These are phyloP conservation scores for Artibeus lituratus DNA, from an alignment of 2,797 vertebrate genomes.

Conservation along the genomic window DNA sequence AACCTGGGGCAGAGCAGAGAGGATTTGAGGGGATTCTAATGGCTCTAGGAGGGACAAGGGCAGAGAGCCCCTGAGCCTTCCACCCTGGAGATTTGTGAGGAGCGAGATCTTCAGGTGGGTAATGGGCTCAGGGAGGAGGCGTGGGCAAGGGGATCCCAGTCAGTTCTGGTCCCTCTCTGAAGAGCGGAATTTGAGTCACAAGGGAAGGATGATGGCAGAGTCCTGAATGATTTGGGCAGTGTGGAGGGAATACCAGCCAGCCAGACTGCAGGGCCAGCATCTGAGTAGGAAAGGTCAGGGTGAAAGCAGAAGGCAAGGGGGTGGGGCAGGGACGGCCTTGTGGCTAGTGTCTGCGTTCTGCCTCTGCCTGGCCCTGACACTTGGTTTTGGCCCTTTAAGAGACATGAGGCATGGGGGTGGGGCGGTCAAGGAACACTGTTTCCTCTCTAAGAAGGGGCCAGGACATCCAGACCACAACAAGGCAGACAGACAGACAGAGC, in stretches of 20 bases:
- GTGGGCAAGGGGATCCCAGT: not conserved
- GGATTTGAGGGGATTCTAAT: not conserved
- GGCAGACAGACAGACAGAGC: not conserved
- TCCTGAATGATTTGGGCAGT: accelerated
- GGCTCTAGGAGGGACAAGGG: not conserved
- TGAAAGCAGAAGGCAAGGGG: not conserved
- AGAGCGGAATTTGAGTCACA: not conserved
- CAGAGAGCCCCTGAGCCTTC: not conserved
- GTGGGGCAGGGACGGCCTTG: no score
- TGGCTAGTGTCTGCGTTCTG: not conserved
- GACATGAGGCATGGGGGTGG: not conserved
- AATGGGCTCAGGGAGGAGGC: not conserved
- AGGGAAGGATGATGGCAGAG: not conserved
- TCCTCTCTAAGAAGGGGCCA: not conserved
- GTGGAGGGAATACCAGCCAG: not conserved
- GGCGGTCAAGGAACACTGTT: not conserved
- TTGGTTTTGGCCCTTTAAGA: not conserved
- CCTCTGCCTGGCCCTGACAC: not conserved
- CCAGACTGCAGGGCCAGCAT: not conserved
- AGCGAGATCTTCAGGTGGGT: not conserved
- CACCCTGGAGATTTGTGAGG: not conserved
- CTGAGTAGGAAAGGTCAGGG: not conserved
- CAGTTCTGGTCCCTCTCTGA: not conserved
- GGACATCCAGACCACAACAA: not conserved
- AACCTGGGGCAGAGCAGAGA: not conserved